Percentiles rank a stretch among this genome's conserved stretches.
These are phyloP conservation scores for Thymelicus lineola DNA, from an alignment of 2,888 invertebrate genomes.

Conservation along the genomic window DNA sequence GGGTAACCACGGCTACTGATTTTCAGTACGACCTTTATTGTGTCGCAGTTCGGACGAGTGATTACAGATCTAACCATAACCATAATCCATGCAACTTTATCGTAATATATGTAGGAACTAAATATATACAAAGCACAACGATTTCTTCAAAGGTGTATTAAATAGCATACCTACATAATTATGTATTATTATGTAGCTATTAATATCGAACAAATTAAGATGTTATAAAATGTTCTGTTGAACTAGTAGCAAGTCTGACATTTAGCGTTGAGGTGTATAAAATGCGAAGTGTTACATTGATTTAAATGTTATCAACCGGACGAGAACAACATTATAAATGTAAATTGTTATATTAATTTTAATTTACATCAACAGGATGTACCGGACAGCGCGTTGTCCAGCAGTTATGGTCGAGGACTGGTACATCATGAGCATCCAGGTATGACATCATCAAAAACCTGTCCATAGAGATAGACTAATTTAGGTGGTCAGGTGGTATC, in stretches of 20 bases:
- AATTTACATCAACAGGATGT: conserved; percentile 56
- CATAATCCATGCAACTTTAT: too few relatives aligned
- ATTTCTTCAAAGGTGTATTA: too few relatives aligned
- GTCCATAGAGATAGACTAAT: neutral
- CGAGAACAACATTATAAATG: neutral
- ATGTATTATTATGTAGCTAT: too few relatives aligned
- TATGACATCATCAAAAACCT: conserved; percentile 37
- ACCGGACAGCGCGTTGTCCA: conserved; percentile 66
- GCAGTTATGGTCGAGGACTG: conserved; percentile 65
- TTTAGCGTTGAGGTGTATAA: neutral
- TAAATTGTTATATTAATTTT: neutral
- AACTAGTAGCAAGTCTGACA: neutral
- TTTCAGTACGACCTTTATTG: too few relatives aligned
- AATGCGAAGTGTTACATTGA: neutral
- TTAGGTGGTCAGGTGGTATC: neutral
- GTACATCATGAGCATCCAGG: conserved; percentile 67
- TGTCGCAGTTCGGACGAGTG: too few relatives aligned
- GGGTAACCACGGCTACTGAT: too few relatives aligned
- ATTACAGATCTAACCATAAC: too few relatives aligned
- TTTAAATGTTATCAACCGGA: conserved; percentile 5
- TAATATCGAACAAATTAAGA: too few relatives aligned
- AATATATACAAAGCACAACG: too few relatives aligned
- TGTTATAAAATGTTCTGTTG: neutral
- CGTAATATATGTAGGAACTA: too few relatives aligned
- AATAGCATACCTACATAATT: too few relatives aligned